These are phyloP conservation scores for Lissonota sp. DNA, from an alignment of 2,888 invertebrate species.

Conservation along the genomic window DNA sequence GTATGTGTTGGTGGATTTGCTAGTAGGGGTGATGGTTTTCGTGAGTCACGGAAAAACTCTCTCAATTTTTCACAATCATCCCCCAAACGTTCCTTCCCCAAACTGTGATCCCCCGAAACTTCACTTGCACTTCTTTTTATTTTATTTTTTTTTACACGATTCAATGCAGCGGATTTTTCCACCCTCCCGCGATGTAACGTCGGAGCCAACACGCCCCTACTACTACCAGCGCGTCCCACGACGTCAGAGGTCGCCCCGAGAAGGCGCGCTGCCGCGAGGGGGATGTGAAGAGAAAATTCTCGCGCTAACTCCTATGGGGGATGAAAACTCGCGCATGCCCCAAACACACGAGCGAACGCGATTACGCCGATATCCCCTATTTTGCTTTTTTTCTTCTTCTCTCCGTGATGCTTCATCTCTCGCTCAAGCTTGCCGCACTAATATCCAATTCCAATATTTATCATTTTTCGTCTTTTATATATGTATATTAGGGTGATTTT, in stretches of 20 bases:
- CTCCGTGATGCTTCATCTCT: background rate
- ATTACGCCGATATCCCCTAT: slow-evolving; percentile 30
- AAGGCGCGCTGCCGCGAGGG: slow-evolving; percentile 8
- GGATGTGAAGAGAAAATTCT: background rate
- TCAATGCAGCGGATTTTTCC: slow-evolving; percentile 5
- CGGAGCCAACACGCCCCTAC: slow-evolving; percentile 52
- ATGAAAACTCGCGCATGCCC: slow-evolving; percentile 23
- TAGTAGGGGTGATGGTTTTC: slow-evolving; percentile 6
- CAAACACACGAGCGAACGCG: slow-evolving; percentile 28
- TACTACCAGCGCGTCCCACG: background rate
- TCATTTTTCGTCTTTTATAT: background rate
- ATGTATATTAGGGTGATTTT: background rate
- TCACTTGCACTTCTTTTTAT: background rate
- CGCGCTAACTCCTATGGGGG: background rate
- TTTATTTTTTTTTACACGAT: slow-evolving; percentile 9
- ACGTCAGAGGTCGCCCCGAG: slow-evolving; percentile 50
- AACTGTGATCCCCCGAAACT: background rate
- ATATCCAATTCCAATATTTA: slow-evolving; percentile 41
- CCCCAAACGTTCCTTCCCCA: background rate
- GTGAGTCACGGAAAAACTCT: slow-evolving; percentile 13
- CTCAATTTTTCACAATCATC: slow-evolving; percentile 19
- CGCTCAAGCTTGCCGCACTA: slow-evolving; percentile 32
- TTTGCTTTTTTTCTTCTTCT: slow-evolving; percentile 13
- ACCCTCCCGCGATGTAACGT: slow-evolving; percentile 7
- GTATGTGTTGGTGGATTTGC: background rate